A percentile compares a stretch with the other conserved stretches of the same genome.
These are phyloP conservation scores for Emberiza fucata DNA, from an alignment of 2,113 vertebrate species.

Conservation along the genomic window DNA sequence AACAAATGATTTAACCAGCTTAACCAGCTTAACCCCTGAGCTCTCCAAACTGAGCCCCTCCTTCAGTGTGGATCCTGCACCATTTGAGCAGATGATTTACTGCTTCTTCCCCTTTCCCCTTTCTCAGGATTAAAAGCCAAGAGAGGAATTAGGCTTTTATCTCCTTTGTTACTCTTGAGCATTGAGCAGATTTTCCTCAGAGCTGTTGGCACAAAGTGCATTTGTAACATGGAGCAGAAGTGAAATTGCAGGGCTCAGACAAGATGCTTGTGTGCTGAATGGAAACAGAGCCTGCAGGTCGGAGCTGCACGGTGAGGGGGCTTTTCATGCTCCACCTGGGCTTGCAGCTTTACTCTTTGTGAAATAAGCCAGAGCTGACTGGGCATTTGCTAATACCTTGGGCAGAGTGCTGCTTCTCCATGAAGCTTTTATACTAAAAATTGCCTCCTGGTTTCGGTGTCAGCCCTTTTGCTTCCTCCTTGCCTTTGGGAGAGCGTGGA, in stretches of 20 bases:
- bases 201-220: background rate
- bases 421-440: background rate
- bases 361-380: background rate
- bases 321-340: background rate
- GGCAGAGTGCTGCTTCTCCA: background rate
- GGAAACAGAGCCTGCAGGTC: background rate
- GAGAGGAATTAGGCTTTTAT: background rate
- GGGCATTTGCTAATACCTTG: background rate
- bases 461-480: background rate
- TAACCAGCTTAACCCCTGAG: background rate
- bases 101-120: background rate
- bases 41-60: fast-evolving
- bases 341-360: background rate
- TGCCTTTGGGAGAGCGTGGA: background rate
- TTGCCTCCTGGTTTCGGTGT: background rate
- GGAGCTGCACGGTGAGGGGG: background rate
- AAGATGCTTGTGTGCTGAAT: background rate
- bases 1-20: background rate
- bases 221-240: background rate
- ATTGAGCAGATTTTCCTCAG: background rate
- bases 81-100: background rate
- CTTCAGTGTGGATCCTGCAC: background rate
- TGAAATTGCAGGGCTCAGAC: background rate
- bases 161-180: background rate
- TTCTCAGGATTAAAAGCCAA: background rate